Percentiles rank a stretch among this genome's conserved stretches.
Conservation (phyloP, 1,140 invertebrate genomes). For the Orchestia grillus region DNA sequence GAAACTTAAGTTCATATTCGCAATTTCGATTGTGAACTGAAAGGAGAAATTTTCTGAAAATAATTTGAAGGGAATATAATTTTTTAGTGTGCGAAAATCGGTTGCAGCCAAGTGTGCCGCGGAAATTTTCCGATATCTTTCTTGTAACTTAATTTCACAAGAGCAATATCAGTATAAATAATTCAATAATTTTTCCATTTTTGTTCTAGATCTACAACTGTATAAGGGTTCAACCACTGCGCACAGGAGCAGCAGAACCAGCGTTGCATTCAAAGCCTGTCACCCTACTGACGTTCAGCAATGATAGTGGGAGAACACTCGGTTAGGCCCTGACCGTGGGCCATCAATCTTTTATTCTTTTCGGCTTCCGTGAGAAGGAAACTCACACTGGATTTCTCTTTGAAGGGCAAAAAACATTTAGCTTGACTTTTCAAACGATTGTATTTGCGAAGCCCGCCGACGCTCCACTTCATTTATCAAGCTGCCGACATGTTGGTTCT, state of each 20-base stretch:
- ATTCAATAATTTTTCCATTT: no score
- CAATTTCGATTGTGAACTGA: no score
- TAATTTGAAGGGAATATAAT: no score
- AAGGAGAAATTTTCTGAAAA: no score
- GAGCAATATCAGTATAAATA: no score
- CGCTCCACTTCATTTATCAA: slow-evolving; percentile 40
- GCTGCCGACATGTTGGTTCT: slow-evolving; percentile 24
- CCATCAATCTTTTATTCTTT: slow-evolving; percentile 31
- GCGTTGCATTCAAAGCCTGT: background rate
- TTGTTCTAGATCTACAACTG: background rate
- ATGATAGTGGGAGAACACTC: background rate
- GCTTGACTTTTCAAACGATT: background rate
- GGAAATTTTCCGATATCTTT: no score
- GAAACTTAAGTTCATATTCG: no score
- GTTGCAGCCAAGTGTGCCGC: no score
- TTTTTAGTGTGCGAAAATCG: no score
- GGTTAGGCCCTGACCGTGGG: background rate
- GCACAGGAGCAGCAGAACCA: background rate
- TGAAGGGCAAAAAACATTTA: background rate
- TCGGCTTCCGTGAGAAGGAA: slow-evolving; percentile 25
- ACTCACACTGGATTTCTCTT: background rate
- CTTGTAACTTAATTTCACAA: no score
- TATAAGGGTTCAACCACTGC: background rate
- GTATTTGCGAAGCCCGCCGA: background rate
- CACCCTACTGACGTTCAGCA: background rate